Evolutionary conservation across 2,888 invertebrate genomes (phyloP).

Genomic region (Eristalinus aeneus): DNA sequence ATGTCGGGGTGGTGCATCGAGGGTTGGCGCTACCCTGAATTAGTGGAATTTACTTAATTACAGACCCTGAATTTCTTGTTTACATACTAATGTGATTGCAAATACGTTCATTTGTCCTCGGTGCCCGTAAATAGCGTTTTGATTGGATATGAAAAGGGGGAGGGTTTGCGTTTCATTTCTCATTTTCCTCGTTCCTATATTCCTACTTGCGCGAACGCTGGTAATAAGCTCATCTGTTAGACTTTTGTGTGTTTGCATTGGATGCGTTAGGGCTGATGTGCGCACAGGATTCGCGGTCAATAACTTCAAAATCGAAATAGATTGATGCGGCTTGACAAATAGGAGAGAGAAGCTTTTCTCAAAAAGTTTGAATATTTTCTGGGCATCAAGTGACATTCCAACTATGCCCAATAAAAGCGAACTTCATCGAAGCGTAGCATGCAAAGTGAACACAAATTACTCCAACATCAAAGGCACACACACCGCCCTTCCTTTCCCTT

Average conservation of each 20-base stretch:
- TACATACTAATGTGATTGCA: constrained; percentile 68
- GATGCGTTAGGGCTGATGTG: neutral
- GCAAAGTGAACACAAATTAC: neutral
- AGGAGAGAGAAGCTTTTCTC: too few relatives aligned
- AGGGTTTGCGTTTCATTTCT: constrained; percentile 7
- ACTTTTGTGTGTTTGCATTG: neutral
- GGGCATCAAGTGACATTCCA: neutral
- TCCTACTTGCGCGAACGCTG: neutral
- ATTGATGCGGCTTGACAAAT: neutral
- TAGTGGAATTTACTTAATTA: constrained; percentile 71
- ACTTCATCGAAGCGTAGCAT: neutral
- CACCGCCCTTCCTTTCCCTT: neutral
- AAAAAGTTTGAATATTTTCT: too few relatives aligned
- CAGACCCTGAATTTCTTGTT: constrained; percentile 64
- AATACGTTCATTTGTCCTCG: constrained; percentile 45
- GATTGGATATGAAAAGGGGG: constrained; percentile 25
- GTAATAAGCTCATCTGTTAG: constrained; percentile 52
- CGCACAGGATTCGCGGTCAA: neutral
- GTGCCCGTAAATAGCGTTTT: constrained; percentile 25
- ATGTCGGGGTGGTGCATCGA: constrained; percentile 3
- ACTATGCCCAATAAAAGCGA: neutral
- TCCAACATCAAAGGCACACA: neutral
- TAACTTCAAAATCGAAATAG: neutral
- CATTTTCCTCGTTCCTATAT: neutral
- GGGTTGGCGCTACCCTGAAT: constrained; percentile 43